A percentile compares a stretch with the other conserved stretches of the same genome.
phyloP scores from a whole-genome alignment of 1,140 invertebrate species.

The Magallana angulata region DNA sequence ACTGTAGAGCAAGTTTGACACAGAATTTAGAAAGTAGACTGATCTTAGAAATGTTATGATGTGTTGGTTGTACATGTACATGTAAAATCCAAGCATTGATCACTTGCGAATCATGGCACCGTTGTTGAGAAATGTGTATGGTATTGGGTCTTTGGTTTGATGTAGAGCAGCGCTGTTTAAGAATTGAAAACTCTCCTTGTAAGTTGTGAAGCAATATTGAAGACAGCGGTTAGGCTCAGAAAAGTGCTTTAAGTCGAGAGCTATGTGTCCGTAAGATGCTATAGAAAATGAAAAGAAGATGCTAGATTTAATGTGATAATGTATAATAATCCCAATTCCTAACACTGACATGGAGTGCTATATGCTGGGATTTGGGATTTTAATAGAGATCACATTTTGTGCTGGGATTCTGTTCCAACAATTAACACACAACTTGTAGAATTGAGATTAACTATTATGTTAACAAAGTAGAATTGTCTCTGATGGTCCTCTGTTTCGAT shows the following conservation, averaged over 20 bases:
- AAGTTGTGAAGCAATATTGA: not conserved
- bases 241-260: not conserved
- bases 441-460: not conserved
- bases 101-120: conserved; percentile 2
- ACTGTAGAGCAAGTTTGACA: conserved; percentile 10
- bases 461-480: not conserved
- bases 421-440: too few relatives aligned
- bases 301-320: too few relatives aligned
- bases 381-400: not conserved
- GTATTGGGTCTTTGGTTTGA: not conserved
- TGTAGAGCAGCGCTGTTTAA: not conserved
- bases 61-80: not conserved
- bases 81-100: not conserved
- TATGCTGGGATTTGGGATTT: not conserved
- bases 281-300: too few relatives aligned
- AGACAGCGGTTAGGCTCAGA: not conserved
- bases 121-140: not conserved
- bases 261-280: not conserved
- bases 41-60: not conserved
- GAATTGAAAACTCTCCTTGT: not conserved
- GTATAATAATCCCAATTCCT: not conserved
- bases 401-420: too few relatives aligned
- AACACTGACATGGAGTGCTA: not conserved
- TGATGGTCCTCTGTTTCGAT: not conserved
- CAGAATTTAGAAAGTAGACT: not conserved